Base-by-base conservation (phyloP, 2,797 vertebrate genomes). In the Xenopus petersii region DNA sequence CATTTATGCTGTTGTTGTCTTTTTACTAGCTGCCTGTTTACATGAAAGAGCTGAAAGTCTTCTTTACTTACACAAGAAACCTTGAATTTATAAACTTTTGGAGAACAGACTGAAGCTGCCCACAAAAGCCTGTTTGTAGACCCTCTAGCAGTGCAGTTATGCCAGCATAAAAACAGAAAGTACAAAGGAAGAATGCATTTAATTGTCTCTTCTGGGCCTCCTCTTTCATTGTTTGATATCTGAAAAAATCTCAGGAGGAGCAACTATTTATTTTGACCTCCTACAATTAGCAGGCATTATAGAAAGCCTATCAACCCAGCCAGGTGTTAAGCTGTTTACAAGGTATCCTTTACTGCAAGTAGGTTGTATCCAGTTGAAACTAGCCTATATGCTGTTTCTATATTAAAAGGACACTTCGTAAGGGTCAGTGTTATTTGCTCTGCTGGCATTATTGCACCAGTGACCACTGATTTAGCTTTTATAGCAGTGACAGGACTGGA, bases 341-440 rank as follows among this genome's bases (percentile, higher is more conserved):
- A 60, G 26, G 26, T 30, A 30, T 74, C 48, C 2, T 24, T 12
- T 36, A 1, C 21, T 51, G 49, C 36, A 21, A 55, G 55, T 17
- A 60, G 55, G 26, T 42, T 61, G 9, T 21, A 54, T 51, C 64
- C 65, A 54, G 72, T 51, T 61, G 8, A 51, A 62, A 62, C 65
- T 54, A 33, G 64, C 15, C 36, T 55, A 5, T 17, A 51, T 12
- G 11, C 49, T 51, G 11, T 12, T 0, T 51, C 49, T 42, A 42
- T 9, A 5, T 42, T 5, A 42, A 42, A 42, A 42, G 5, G 36
- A 5, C 36, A 42, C 36, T 42, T 30, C 26, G 2, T 42, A 42
- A 7, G 36, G 36, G 6, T 9, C 36, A 42, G 36, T 42, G 36
- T 42, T 42, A 42, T 30, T 30, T 30, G 1, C 21, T 21, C 21